These are phyloP conservation scores for Junco hyemalis DNA, from an alignment of 2,113 vertebrate genomes.

Conservation along the genomic window DNA sequence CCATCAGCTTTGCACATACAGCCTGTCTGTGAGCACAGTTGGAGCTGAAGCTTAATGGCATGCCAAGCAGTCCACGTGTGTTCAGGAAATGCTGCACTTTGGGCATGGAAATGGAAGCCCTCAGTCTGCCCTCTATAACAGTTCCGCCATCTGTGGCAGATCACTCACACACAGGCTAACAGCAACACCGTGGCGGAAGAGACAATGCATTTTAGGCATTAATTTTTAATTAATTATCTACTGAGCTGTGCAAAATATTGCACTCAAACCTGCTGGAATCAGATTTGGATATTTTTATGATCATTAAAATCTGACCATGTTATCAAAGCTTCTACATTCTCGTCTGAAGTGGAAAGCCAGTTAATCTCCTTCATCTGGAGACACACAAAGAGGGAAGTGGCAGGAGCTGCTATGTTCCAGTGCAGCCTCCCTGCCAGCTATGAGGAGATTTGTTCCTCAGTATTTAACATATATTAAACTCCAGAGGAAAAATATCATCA, in stretches of 20 bases:
- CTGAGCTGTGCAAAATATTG: background rate
- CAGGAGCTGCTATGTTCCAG: background rate
- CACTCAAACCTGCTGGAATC: background rate
- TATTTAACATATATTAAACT: background rate
- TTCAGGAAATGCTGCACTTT: background rate
- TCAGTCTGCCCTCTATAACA: accelerated
- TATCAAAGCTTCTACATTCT: background rate
- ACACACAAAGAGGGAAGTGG: background rate
- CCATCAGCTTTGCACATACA: background rate
- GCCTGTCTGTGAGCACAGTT: background rate
- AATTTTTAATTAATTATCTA: background rate
- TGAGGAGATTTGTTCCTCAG: background rate
- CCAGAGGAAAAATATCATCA: background rate
- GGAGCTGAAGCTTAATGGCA: background rate
- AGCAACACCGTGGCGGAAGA: background rate
- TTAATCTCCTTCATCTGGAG: background rate
- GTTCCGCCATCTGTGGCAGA: background rate
- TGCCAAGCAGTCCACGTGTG: accelerated
- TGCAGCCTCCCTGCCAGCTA: background rate
- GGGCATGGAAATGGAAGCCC: background rate
- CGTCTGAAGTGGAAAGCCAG: background rate
- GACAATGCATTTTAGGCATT: background rate
- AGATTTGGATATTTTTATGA: background rate
- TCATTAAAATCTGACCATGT: background rate
- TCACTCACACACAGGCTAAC: background rate